phyloP scores from a whole-genome alignment of 2,113 vertebrate genomes.

The Orientallactaga bullata region DNA sequence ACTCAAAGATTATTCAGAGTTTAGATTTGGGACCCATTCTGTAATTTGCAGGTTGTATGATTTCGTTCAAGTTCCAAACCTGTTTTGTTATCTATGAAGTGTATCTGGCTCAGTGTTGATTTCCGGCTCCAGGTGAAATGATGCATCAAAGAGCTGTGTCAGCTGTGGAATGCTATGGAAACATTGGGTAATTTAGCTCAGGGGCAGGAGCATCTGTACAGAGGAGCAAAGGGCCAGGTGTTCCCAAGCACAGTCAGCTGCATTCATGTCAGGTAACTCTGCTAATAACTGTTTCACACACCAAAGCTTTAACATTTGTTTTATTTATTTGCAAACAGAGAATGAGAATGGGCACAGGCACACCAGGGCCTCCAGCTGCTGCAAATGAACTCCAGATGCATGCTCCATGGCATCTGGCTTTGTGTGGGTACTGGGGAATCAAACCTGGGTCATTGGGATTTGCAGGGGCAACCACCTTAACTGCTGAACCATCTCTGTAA shows the following conservation, averaged over 20 bases:
- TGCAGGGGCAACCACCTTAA: too few species aligned
- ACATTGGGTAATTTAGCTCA: neutral
- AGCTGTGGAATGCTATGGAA: neutral
- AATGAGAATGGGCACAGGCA: too few species aligned
- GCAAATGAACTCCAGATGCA: too few species aligned
- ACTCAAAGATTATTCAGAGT: neutral
- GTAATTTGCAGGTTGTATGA: neutral
- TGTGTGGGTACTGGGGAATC: too few species aligned
- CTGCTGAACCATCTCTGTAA: too few species aligned
- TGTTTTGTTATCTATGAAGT: slow-evolving; percentile 29
- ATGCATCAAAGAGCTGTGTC: neutral
- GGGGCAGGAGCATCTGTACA: neutral
- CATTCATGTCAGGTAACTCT: neutral
- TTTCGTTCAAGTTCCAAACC: neutral
- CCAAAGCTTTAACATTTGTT: neutral
- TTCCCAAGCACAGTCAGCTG: neutral
- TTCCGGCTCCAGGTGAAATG: slow-evolving; percentile 11
- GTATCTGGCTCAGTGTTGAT: neutral
- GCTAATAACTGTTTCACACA: neutral
- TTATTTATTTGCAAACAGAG: too few species aligned
- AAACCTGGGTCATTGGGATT: too few species aligned
- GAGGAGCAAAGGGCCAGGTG: neutral
- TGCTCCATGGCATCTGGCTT: too few species aligned
- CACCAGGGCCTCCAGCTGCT: too few species aligned
- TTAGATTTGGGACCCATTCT: slow-evolving; percentile 16